Conservation (phyloP, 1,140 invertebrate species). For the Conopomorpha cramerella region DNA sequence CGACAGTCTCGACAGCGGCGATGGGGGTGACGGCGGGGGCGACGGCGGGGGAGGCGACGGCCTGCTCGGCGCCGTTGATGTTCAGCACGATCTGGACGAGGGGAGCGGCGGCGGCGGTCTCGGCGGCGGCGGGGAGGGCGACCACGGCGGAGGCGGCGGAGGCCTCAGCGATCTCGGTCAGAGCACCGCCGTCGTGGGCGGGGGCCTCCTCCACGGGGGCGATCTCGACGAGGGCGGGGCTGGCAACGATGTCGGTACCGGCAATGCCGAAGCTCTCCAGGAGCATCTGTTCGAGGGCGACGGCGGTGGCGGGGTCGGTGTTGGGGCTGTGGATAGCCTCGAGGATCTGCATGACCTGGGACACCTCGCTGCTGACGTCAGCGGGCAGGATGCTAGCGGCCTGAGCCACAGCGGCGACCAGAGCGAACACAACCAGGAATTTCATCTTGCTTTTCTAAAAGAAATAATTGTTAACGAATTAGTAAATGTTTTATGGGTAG, state of each 20-base stretch:
- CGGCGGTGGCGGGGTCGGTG: conserved; percentile 12
- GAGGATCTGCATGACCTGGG: conserved; percentile 25
- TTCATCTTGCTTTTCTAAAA: conserved; percentile 25
- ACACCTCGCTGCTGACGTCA: conserved; percentile 5
- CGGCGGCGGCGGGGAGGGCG: too few relatives aligned
- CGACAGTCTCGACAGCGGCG: conserved; percentile 6
- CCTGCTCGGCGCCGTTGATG: conserved; percentile 6
- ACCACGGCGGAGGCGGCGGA: conserved; percentile 5
- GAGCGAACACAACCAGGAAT: conserved; percentile 23
- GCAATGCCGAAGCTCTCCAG: conserved; percentile 8
- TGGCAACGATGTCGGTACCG: conserved; percentile 4
- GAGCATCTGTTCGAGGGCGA: conserved; percentile 7
- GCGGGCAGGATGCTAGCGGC: conserved; percentile 15
- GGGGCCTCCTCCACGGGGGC: conserved; percentile 7
- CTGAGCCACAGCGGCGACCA: conserved; percentile 26
- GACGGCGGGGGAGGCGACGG: conserved; percentile 3
- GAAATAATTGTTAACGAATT: conserved; percentile 1
- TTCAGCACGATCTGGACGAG: conserved; percentile 13
- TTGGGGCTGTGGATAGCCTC: conserved; percentile 19
- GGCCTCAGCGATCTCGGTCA: conserved; percentile 8
- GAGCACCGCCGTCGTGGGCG: conserved; percentile 8
- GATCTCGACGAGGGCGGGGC: conserved; percentile 11
- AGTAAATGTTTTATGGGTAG: too few relatives aligned
- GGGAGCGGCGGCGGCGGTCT: conserved; percentile 5
- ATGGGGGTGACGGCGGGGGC: conserved; percentile 6